Percentiles rank a stretch among this genome's conserved stretches.
These are phyloP conservation scores for Bombycilla garrulus DNA, from an alignment of 2,113 vertebrate genomes.

Conservation along the genomic window DNA sequence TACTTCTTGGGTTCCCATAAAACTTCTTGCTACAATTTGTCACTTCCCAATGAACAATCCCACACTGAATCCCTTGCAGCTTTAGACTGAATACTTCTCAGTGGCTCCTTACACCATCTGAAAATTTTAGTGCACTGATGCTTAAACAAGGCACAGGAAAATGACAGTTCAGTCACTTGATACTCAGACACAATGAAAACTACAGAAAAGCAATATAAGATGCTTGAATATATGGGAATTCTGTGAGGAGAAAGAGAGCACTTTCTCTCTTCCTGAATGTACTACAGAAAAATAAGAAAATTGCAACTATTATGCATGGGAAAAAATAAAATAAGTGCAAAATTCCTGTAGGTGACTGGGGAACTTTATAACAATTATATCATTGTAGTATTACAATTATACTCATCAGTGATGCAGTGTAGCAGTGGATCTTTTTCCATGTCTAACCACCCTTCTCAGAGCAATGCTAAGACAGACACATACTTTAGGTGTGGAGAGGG, in stretches of 20 bases:
- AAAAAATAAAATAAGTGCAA: background rate
- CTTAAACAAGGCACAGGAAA: background rate
- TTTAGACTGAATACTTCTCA: background rate
- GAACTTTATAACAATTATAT: background rate
- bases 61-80: background rate
- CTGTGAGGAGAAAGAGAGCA: background rate
- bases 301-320: background rate
- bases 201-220: background rate
- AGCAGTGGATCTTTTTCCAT: background rate
- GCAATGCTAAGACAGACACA: background rate
- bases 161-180: background rate
- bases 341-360: background rate
- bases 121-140: background rate
- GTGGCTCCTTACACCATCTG: background rate
- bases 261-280: background rate
- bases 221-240: background rate
- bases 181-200: background rate
- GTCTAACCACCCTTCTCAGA: background rate
- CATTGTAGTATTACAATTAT: background rate
- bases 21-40: background rate
- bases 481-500: background rate
- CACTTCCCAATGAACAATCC: background rate
- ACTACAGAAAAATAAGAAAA: background rate
- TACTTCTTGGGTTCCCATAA: background rate
- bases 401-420: background rate